Conservation (phyloP, 2,113 vertebrate species). For the Dolichallabes microphthalmus region DNA sequence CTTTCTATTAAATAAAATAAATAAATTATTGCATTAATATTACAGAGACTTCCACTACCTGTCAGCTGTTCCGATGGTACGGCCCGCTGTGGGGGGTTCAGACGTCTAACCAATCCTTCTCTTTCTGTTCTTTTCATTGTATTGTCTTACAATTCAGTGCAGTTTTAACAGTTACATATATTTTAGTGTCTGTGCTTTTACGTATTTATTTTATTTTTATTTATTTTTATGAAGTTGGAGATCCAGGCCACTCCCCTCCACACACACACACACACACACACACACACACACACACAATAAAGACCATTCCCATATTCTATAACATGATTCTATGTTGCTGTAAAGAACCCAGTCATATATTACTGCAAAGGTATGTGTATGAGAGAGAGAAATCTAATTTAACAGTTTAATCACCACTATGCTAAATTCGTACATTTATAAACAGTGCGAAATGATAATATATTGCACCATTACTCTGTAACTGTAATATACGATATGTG, state of each 20-base stretch:
- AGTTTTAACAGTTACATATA: neutral
- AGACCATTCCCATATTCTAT: neutral
- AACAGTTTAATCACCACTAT: neutral
- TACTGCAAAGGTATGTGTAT: slow-evolving; percentile 6
- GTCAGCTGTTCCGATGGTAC: neutral
- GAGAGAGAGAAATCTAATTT: neutral
- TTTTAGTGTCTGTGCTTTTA: neutral
- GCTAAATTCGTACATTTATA: neutral
- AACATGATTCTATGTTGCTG: neutral
- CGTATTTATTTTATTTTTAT: neutral
- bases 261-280: neutral
- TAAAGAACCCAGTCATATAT: neutral
- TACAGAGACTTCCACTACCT: neutral
- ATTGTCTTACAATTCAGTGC: neutral
- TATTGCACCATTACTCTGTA: neutral
- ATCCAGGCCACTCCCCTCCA: neutral
- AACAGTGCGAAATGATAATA: neutral
- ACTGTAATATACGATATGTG: neutral
- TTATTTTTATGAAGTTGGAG: neutral
- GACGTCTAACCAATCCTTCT: neutral
- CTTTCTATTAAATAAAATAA: neutral
- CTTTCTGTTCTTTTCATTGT: neutral
- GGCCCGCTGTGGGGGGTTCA: neutral
- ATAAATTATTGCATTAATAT: neutral
- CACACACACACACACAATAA: too few species aligned